Evolutionary conservation across 1,140 invertebrate genomes (phyloP), one percentile per base, ranked within the genome.

Genomic region (Trichogramma pretiosum): DNA sequence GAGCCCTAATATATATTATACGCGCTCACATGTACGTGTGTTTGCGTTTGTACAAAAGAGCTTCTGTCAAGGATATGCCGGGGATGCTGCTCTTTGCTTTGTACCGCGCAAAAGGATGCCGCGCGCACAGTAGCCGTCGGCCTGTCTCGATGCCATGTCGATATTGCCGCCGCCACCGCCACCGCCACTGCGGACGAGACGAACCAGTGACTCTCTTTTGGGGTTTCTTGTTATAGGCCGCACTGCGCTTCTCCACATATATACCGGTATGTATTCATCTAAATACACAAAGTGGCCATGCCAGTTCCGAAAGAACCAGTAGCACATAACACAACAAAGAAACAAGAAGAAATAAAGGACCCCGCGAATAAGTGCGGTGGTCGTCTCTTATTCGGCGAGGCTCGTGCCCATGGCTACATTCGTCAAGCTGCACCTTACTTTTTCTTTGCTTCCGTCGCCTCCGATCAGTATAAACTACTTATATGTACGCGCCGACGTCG

Each of bases 1-100:
- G 24, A 24, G 44, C 44, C 34, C 44, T 37, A 30, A 46, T 39
- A 39, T 28, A 46, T 46, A 46, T 22, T 39, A 40, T n/a, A n/a
- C n/a, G 8, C 30, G 17, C 41, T 1, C 9, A 7, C 8, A n/a
- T 34, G 44, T 22, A 28, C 2, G 7, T 16, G 11, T 21, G 22
- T 11, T 9, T 8, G 30, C n/a, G n/a, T n/a, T n/a, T n/a, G n/a
- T n/a, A n/a, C n/a, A n/a, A n/a, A n/a, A n/a, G n/a, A n/a, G n/a
- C n/a, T n/a, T n/a, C n/a, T n/a, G n/a, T n/a, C n/a, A n/a, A n/a
- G n/a, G n/a, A n/a, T n/a, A n/a, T n/a, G n/a, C n/a, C n/a, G n/a
- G n/a, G n/a, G n/a, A n/a, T n/a, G n/a, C n/a, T n/a, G n/a, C n/a
- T n/a, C n/a, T n/a, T n/a, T n/a, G n/a, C n/a, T n/a, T n/a, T n/a